Evolutionary conservation across 2,797 vertebrate species (phyloP).

Genomic region (Carcharodon carcharias): DNA sequence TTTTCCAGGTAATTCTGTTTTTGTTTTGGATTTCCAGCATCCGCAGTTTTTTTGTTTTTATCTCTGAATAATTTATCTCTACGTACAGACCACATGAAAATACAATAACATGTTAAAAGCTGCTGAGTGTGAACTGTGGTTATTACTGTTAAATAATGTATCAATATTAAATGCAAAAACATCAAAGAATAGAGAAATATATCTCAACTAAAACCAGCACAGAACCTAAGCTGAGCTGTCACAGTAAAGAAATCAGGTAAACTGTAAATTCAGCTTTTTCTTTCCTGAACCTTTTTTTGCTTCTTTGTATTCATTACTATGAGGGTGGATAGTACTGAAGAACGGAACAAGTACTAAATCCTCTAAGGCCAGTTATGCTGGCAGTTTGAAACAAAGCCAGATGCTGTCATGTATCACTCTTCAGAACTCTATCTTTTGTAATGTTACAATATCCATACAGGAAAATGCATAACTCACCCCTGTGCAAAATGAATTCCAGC

Average conservation of each 20-base stretch:
- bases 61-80: background rate
- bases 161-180: background rate
- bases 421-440: constrained; percentile 19
- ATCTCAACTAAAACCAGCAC: background rate
- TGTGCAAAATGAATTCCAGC: constrained; percentile 23
- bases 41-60: no score
- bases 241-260: background rate
- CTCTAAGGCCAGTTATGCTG: background rate
- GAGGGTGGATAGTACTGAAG: constrained; percentile 12
- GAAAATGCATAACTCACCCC: constrained; percentile 22
- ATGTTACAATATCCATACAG: constrained; percentile 14
- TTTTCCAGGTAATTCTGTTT: no score
- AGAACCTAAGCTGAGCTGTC: background rate
- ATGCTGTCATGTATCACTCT: constrained; percentile 25
- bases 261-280: background rate
- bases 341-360: constrained; percentile 12
- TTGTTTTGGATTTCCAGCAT: no score
- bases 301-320: background rate
- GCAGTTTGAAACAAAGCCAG: constrained; percentile 31
- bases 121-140: background rate
- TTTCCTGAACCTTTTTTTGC: background rate
- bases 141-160: background rate
- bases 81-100: background rate
- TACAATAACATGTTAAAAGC: background rate
- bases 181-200: background rate